Conservation (phyloP, 2,113 vertebrate genomes). For the Benitochromis conjunctus region DNA sequence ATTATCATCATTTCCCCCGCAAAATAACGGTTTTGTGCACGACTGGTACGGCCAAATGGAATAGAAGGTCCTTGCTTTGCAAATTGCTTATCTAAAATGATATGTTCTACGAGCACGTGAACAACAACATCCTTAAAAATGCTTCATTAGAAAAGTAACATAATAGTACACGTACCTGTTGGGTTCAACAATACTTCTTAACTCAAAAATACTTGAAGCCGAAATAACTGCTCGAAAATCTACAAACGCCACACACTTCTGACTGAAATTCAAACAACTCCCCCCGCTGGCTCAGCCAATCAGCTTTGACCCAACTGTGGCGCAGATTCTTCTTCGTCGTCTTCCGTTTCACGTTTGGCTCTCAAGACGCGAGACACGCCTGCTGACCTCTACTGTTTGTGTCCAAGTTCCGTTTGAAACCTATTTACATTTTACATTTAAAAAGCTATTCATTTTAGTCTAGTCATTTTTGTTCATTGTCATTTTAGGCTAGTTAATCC, state of each 20-base stretch:
- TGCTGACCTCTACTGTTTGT: neutral
- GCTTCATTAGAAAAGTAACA: neutral
- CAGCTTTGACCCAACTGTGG: neutral
- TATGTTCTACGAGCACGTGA: neutral
- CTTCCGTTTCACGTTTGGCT: neutral
- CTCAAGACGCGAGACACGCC: neutral
- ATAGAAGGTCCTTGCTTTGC: neutral
- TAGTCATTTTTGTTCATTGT: neutral
- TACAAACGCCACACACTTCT: neutral
- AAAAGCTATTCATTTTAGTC: neutral
- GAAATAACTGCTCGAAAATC: neutral
- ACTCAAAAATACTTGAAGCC: neutral
- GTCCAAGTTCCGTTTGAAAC: neutral
- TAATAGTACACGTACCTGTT: neutral
- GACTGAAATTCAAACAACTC: constrained; percentile 22
- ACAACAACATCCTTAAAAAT: neutral
- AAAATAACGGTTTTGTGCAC: neutral
- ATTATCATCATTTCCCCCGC: neutral
- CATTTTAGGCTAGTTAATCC: neutral
- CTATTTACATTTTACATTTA: neutral
- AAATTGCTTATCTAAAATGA: neutral
- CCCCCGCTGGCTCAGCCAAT: constrained; percentile 15
- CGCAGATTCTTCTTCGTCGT: neutral
- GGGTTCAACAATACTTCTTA: neutral
- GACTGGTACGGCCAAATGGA: neutral